Conservation (phyloP, 2,113 vertebrate species). For the Dicaeum eximium region DNA sequence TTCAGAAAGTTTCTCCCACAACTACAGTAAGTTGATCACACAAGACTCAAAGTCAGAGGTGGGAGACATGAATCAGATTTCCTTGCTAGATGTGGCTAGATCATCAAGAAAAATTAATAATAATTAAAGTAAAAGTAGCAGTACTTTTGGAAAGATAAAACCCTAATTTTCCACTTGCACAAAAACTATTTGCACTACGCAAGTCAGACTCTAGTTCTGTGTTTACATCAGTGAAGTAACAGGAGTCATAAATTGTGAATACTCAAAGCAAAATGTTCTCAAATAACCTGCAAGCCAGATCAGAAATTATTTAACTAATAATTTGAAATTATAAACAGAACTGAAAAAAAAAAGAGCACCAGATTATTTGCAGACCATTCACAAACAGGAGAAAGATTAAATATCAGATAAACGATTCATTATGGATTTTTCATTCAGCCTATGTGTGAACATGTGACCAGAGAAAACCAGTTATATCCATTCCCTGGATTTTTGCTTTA, state of each 20-base stretch:
- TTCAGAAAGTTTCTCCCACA: background rate
- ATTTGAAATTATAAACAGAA: background rate
- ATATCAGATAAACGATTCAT: constrained; percentile 21
- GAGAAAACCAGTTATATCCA: background rate
- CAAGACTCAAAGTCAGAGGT: background rate
- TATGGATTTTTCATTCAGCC: constrained; percentile 27
- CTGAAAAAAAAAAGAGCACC: rapidly evolving
- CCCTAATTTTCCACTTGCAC: background rate
- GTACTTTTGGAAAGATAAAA: background rate
- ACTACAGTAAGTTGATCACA: background rate
- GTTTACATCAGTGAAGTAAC: background rate
- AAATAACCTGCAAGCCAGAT: background rate
- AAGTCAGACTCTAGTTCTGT: background rate
- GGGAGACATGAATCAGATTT: background rate
- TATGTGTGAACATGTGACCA: constrained; percentile 17
- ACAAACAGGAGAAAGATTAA: constrained; percentile 25
- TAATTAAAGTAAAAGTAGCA: background rate
- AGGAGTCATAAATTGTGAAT: background rate
- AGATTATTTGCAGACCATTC: constrained; percentile 19
- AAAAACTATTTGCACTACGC: background rate
- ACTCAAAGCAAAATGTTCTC: background rate
- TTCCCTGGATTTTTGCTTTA: background rate
- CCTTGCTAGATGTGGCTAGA: background rate
- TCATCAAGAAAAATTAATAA: background rate
- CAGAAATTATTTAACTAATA: constrained; percentile 20